These are phyloP conservation scores for Danaus plexippus DNA, from an alignment of 1,140 invertebrate genomes.

Conservation along the genomic window DNA sequence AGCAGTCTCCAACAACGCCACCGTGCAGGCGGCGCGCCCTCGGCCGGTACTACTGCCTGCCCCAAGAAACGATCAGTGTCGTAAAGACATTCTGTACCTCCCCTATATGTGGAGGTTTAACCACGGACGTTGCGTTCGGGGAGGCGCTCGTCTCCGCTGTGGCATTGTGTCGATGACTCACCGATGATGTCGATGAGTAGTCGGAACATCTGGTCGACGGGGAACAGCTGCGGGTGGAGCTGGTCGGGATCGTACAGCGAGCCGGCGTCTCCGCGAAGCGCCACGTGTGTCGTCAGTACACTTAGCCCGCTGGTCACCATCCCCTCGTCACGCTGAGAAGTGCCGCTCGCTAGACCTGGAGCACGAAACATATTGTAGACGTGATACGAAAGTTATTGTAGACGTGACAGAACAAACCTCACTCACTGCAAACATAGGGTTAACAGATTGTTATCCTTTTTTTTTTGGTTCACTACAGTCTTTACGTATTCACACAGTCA, in stretches of 20 bases:
- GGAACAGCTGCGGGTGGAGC: constrained; percentile 83
- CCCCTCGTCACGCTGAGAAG: constrained; percentile 63
- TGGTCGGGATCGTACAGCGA: constrained; percentile 70
- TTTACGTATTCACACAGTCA: too few relatives aligned
- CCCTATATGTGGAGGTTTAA: too few relatives aligned
- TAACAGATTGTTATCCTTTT: too few relatives aligned
- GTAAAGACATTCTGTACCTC: too few relatives aligned
- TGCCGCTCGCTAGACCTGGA: constrained; percentile 34
- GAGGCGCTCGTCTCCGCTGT: too few relatives aligned
- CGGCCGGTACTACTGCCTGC: constrained; percentile 76
- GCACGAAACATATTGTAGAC: neutral
- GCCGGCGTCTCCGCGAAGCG: constrained; percentile 69
- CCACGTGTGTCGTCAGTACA: constrained; percentile 81
- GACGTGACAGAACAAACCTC: too few relatives aligned
- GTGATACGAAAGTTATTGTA: too few relatives aligned
- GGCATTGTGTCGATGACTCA: constrained; percentile 40
- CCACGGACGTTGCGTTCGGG: too few relatives aligned
- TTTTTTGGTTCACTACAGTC: too few relatives aligned
- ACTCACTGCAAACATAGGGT: too few relatives aligned
- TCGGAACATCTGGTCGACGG: constrained; percentile 85
- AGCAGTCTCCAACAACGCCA: constrained; percentile 84
- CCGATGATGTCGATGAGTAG: constrained; percentile 86
- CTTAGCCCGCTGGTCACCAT: constrained; percentile 77
- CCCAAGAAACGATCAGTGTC: neutral
- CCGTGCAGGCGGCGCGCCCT: constrained; percentile 83